phyloP scores from a whole-genome alignment of 2,797 vertebrate genomes.

The Pampus argenteus region DNA sequence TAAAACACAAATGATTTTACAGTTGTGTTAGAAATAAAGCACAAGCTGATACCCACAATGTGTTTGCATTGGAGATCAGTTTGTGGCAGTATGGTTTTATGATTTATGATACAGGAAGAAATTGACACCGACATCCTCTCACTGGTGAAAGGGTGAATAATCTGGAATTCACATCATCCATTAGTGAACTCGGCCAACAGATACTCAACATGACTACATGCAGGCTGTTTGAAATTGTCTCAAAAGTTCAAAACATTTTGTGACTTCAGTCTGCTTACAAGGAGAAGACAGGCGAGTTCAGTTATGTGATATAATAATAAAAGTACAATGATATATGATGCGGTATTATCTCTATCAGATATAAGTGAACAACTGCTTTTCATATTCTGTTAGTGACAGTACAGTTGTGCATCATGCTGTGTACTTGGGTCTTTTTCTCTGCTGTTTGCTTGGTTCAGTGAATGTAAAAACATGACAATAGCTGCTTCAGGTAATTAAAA shows the following conservation, averaged over 20 bases:
- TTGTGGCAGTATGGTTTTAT: not conserved
- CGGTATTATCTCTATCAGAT: not conserved
- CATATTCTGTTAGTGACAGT: not conserved
- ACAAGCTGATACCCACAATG: not conserved
- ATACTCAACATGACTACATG: not conserved
- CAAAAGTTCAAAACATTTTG: not conserved
- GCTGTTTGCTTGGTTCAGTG: not conserved
- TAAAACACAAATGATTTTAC: accelerated
- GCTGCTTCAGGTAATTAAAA: not conserved
- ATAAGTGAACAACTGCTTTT: not conserved
- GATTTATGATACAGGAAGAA: not conserved
- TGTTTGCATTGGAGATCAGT: not conserved
- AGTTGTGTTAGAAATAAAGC: not conserved
- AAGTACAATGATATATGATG: not conserved
- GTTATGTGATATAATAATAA: not conserved
- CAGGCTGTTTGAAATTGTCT: not conserved
- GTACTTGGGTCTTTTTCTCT: not conserved
- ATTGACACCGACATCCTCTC: not conserved
- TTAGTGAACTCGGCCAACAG: not conserved
- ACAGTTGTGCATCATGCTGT: not conserved
- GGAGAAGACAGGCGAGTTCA: not conserved
- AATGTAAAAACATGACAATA: not conserved
- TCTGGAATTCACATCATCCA: not conserved
- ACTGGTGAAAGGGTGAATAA: not conserved
- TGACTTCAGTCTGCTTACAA: not conserved